A percentile compares a stretch with the other conserved stretches of the same genome.
phyloP scores from a whole-genome alignment of 2,113 vertebrate species.

The Dicerorhinus sumatrensis region DNA sequence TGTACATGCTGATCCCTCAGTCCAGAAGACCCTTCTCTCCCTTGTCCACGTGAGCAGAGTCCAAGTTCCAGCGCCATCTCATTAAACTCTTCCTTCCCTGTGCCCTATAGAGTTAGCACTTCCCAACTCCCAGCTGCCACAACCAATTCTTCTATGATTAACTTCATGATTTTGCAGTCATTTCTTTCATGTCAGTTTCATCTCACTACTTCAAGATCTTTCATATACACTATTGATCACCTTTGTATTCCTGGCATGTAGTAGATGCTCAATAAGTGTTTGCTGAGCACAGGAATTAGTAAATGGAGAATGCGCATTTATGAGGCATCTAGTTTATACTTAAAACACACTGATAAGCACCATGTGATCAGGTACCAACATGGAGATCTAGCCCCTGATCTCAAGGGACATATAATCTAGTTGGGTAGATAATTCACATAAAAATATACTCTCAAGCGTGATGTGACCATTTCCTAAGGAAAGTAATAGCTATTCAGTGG shows the following conservation, averaged over 20 bases:
- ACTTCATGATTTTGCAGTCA: neutral
- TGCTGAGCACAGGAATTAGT: neutral
- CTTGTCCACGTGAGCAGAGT: neutral
- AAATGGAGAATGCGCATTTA: neutral
- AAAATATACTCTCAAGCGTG: neutral
- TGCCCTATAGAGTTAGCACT: neutral
- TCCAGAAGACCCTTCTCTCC: neutral
- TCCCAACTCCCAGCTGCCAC: rapidly evolving
- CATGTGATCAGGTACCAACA: neutral
- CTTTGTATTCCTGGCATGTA: neutral
- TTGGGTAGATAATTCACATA: neutral
- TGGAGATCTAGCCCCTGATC: neutral
- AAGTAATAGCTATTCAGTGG: neutral
- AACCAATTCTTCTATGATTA: neutral
- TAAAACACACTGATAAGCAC: neutral
- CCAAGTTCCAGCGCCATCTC: neutral
- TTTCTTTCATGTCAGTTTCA: neutral
- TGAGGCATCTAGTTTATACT: neutral
- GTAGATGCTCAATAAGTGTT: neutral
- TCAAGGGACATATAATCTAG: neutral
- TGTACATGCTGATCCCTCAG: neutral
- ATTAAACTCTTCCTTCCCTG: neutral
- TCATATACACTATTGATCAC: neutral
- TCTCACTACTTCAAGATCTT: neutral
- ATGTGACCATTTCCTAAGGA: neutral